Conservation (phyloP, 2,888 invertebrate species). For the Campoletis raptor region DNA sequence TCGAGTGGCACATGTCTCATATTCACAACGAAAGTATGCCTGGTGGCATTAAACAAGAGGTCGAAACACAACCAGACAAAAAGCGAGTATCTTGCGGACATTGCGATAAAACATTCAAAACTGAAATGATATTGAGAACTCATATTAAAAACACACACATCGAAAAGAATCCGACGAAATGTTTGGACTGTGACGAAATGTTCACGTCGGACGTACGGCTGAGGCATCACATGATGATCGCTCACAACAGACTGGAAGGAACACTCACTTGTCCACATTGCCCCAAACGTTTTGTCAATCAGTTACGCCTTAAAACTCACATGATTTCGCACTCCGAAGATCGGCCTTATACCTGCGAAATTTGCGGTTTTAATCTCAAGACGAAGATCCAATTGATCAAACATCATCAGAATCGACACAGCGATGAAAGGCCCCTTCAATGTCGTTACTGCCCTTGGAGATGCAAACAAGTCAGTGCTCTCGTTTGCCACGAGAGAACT, state of each 20-base stretch:
- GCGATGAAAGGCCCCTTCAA: slow-evolving; percentile 82
- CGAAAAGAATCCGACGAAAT: slow-evolving; percentile 83
- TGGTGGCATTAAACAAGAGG: slow-evolving; percentile 67
- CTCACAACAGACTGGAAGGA: slow-evolving; percentile 81
- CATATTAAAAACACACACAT: slow-evolving; percentile 83
- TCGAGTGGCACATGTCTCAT: slow-evolving; percentile 83
- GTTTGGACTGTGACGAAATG: slow-evolving; percentile 80
- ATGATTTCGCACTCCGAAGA: slow-evolving; percentile 84
- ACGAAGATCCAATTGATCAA: slow-evolving; percentile 83
- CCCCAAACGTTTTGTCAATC: slow-evolving; percentile 83
- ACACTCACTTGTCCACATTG: slow-evolving; percentile 82
- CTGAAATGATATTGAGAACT: slow-evolving; percentile 83
- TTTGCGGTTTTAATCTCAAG: slow-evolving; percentile 83
- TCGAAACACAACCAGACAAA: slow-evolving; percentile 73
- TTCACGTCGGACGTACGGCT: slow-evolving; percentile 83
- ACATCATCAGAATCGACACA: slow-evolving; percentile 83
- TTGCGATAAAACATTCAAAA: slow-evolving; percentile 83
- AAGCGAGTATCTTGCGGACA: slow-evolving; percentile 81
- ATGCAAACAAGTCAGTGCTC: slow-evolving; percentile 83
- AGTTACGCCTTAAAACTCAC: slow-evolving; percentile 82
- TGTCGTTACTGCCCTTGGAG: slow-evolving; percentile 82
- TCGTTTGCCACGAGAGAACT: slow-evolving; percentile 84
- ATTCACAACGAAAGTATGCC: slow-evolving; percentile 80
- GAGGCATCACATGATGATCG: slow-evolving; percentile 83
- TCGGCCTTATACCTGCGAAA: slow-evolving; percentile 81